Conservation (phyloP, 2,888 invertebrate species). For the Plebejus argus region DNA sequence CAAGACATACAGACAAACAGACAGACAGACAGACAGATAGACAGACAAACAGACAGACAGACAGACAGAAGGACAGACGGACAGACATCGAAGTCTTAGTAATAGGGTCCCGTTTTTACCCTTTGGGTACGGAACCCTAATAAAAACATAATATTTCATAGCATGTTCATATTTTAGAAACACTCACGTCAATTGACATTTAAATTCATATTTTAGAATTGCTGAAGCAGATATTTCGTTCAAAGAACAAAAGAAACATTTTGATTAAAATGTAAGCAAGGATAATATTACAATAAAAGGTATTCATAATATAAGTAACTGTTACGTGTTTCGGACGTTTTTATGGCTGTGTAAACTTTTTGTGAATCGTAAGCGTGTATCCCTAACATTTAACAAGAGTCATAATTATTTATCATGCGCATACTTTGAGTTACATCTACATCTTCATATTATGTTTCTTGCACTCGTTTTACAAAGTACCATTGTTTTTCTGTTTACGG, state of each 20-base stretch:
- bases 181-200: conserved; percentile 2
- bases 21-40: too few species aligned
- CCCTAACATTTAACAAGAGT: conserved; percentile 22
- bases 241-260: conserved; percentile 11
- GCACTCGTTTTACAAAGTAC: background rate
- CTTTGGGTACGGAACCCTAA: too few species aligned
- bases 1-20: too few species aligned
- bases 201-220: background rate
- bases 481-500: background rate
- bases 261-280: conserved; percentile 21
- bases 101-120: too few species aligned
- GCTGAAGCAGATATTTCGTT: background rate
- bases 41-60: too few species aligned
- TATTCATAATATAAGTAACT: conserved; percentile 16
- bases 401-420: conserved; percentile 18
- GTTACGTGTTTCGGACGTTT: conserved; percentile 12
- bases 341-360: conserved; percentile 11
- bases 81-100: too few species aligned
- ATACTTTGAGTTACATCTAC: background rate
- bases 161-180: background rate
- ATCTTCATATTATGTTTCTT: background rate
- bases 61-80: too few species aligned
- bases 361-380: conserved; percentile 7
- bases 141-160: background rate
- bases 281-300: conserved; percentile 11